These are phyloP conservation scores for Puntigrus tetrazona DNA, from an alignment of 2,113 vertebrate genomes.

Conservation along the genomic window DNA sequence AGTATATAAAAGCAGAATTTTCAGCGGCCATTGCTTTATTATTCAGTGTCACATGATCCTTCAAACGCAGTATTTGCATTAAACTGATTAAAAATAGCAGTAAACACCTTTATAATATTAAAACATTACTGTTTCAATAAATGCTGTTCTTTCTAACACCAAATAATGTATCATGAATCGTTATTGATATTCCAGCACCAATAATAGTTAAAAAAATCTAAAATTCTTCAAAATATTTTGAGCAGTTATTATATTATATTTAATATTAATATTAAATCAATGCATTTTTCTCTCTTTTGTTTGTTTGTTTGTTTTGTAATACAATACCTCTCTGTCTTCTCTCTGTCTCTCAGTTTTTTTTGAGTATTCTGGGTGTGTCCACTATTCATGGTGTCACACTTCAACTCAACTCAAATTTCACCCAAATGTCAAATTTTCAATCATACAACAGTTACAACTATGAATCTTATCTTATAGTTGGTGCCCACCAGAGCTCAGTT, in stretches of 20 bases:
- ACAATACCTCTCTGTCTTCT: background rate
- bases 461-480: background rate
- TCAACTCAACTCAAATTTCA: background rate
- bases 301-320: no score
- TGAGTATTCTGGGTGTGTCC: background rate
- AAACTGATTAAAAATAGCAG: no score
- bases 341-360: background rate
- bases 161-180: background rate
- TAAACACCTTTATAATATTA: no score
- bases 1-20: no score
- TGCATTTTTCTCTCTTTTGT: background rate
- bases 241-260: background rate
- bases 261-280: background rate
- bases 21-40: no score
- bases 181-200: background rate
- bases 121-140: no score
- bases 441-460: background rate
- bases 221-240: background rate
- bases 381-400: background rate
- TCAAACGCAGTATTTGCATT: no score
- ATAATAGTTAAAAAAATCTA: background rate
- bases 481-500: background rate
- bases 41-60: no score
- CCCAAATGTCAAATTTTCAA: background rate
- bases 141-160: background rate